These are phyloP conservation scores for Thalassophryne amazonica DNA, from an alignment of 2,797 vertebrate genomes.

Conservation along the genomic window DNA sequence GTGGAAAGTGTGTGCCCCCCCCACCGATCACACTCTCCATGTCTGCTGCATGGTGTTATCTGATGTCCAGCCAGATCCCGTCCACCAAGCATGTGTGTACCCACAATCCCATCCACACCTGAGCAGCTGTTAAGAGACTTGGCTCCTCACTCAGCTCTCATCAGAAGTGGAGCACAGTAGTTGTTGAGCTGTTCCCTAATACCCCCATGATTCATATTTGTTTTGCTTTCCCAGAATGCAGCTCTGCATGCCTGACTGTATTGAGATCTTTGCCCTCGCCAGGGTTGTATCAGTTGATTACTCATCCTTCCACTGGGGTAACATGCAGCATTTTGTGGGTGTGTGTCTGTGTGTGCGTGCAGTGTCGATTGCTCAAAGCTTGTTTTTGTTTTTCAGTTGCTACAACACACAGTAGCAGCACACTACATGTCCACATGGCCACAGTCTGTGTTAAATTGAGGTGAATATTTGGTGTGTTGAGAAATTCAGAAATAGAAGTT, in stretches of 20 bases:
- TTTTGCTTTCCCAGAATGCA: constrained; percentile 69
- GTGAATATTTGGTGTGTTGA: constrained; percentile 4
- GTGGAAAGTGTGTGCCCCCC: constrained; percentile 26
- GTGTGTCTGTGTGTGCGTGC: neutral
- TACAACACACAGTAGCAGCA: constrained; percentile 11
- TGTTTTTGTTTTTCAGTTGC: constrained; percentile 48
- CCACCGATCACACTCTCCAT: neutral
- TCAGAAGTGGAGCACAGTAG: constrained; percentile 57
- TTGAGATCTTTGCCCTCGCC: constrained; percentile 47
- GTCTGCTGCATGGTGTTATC: constrained; percentile 22
- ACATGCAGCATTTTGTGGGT: constrained; percentile 19
- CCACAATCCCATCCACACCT: constrained; percentile 55
- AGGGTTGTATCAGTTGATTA: constrained; percentile 61
- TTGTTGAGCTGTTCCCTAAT: constrained; percentile 57
- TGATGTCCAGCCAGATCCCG: constrained; percentile 52
- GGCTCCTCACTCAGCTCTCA: constrained; percentile 45
- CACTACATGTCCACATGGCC: constrained; percentile 3
- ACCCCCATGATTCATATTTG: constrained; percentile 64
- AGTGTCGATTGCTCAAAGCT: constrained; percentile 35
- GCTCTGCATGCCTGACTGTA: constrained; percentile 43
- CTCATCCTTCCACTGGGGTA: constrained; percentile 58
- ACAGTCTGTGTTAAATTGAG: constrained; percentile 4
- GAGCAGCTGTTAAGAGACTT: constrained; percentile 68
- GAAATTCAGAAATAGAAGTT: constrained; percentile 3
- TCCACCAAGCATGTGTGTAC: constrained; percentile 47